These are phyloP conservation scores for Helogale parvula DNA, from an alignment of 2,113 vertebrate genomes.

Conservation along the genomic window DNA sequence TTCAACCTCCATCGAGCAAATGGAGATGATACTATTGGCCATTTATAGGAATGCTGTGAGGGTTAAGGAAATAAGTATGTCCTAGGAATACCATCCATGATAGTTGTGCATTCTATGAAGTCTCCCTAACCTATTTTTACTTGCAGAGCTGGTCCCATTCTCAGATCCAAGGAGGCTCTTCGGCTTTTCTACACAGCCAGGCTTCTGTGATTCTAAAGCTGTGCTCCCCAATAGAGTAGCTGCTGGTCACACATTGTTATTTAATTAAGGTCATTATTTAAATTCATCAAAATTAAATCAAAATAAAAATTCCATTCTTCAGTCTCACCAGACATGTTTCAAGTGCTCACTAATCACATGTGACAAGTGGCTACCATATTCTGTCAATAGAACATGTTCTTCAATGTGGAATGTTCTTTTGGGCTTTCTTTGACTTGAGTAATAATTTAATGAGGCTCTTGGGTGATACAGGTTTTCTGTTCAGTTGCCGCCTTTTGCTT, in stretches of 20 bases:
- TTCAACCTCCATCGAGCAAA: not conserved
- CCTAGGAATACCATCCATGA: not conserved
- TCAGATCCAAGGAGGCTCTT: not conserved
- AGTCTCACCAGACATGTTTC: not conserved
- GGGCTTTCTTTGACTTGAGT: not conserved
- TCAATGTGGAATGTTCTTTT: not conserved
- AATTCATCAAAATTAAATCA: slow-evolving; percentile 3
- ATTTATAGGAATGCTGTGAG: not conserved
- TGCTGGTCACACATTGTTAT: not conserved
- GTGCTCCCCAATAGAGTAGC: not conserved
- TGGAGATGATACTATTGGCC: not conserved
- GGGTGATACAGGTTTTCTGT: not conserved
- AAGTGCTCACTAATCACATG: not conserved
- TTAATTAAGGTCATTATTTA: not conserved
- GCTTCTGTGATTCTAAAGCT: not conserved
- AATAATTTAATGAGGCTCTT: not conserved
- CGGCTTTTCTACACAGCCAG: not conserved
- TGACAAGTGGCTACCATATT: not conserved
- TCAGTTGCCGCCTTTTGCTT: not conserved
- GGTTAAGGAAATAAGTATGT: not conserved
- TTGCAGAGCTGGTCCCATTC: not conserved
- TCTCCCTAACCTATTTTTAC: not conserved
- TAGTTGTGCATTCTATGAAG: not conserved
- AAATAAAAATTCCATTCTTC: not conserved
- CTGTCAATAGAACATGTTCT: not conserved